Percentiles rank a stretch among this genome's conserved stretches.
Conservation (phyloP, 2,113 vertebrate genomes). For the Cygnus atratus region DNA sequence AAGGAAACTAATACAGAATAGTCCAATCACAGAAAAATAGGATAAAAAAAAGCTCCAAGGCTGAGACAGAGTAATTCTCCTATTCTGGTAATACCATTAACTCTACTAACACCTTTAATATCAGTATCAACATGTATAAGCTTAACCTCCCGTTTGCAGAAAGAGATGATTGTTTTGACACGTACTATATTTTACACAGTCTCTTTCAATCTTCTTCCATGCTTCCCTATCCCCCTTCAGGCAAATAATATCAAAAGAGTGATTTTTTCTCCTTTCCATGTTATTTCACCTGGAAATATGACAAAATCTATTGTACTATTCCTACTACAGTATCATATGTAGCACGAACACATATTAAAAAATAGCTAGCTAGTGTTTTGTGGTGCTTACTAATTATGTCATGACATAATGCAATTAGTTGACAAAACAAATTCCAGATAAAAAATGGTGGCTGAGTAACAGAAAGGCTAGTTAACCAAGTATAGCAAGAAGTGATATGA, state of each 20-base stretch:
- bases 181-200: background rate
- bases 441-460: background rate
- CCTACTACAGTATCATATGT: background rate
- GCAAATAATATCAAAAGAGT: background rate
- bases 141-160: background rate
- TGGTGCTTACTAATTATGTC: background rate
- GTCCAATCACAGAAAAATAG: background rate
- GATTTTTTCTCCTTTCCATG: background rate
- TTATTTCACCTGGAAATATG: background rate
- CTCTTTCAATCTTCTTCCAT: background rate
- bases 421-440: background rate
- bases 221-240: background rate
- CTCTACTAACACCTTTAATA: background rate
- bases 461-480: background rate
- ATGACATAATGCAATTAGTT: background rate
- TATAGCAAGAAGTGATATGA: background rate
- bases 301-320: background rate
- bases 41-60: background rate
- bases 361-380: background rate
- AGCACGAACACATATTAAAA: background rate
- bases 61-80: background rate
- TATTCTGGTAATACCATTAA: background rate
- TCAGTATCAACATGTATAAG: background rate
- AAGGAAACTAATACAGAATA: background rate
- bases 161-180: background rate